Percentiles rank a stretch among this genome's conserved stretches.
Evolutionary conservation across 2,888 invertebrate species (phyloP).

Genomic region (Platycnemis pennipes): DNA sequence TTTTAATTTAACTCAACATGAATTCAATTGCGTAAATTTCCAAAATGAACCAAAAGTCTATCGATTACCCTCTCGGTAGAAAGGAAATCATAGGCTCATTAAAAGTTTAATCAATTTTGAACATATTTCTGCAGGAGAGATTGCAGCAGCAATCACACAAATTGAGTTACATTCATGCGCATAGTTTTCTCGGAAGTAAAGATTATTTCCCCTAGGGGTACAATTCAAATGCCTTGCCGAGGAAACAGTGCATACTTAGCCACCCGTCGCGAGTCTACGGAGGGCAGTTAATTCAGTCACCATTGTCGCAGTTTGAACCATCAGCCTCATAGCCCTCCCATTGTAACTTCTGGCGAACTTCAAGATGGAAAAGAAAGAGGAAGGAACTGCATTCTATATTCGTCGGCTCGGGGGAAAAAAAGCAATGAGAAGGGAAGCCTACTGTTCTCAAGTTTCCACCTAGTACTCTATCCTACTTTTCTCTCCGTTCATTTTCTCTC

Average conservation of each 20-base stretch:
- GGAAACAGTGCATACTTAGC: background rate
- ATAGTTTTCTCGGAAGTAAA: background rate
- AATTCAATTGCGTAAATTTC: too few species aligned
- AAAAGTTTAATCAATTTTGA: too few species aligned
- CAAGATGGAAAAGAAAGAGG: conserved; percentile 33
- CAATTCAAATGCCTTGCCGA: background rate
- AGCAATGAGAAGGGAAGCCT: background rate
- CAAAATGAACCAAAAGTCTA: too few species aligned
- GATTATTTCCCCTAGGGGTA: background rate
- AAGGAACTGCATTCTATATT: background rate
- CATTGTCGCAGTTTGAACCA: conserved; percentile 4
- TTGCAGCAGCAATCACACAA: too few species aligned
- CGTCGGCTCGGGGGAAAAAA: conserved; percentile 1
- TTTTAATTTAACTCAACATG: too few species aligned
- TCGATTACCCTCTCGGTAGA: background rate
- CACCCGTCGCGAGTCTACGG: background rate
- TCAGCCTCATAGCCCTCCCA: background rate
- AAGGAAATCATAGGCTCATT: too few species aligned
- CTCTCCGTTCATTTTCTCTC: background rate
- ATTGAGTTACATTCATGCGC: background rate
- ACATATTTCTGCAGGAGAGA: too few species aligned
- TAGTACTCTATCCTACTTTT: background rate
- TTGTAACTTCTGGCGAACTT: background rate
- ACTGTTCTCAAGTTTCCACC: conserved; percentile 40
- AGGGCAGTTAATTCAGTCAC: background rate